phyloP scores from a whole-genome alignment of 2,888 invertebrate genomes.

The Pherbina coryleti region DNA sequence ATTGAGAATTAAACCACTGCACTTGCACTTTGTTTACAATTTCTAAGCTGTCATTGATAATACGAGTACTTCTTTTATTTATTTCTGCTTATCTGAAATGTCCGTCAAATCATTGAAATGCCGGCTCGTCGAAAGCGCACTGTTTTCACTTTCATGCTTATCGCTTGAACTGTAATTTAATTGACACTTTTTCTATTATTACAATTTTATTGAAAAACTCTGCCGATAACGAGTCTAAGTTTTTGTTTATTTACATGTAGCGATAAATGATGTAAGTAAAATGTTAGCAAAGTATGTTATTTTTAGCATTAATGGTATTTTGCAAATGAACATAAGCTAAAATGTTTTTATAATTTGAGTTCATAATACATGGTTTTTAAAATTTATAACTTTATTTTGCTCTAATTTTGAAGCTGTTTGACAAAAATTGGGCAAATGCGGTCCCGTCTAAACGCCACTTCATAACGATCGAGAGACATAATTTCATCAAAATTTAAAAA shows the following conservation, averaged over 20 bases:
- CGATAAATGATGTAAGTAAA: background rate
- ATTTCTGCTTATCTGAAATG: no score
- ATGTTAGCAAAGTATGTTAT: no score
- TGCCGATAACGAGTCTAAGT: background rate
- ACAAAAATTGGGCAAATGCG: no score
- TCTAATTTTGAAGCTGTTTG: no score
- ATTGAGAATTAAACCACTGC: background rate
- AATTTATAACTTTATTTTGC: background rate
- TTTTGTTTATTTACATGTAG: background rate
- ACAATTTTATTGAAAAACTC: background rate
- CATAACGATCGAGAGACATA: no score
- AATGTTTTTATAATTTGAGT: background rate
- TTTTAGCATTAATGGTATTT: no score
- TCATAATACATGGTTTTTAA: background rate
- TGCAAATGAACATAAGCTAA: no score
- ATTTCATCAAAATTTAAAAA: no score
- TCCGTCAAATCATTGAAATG: no score
- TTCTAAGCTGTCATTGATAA: background rate
- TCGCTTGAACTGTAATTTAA: background rate
- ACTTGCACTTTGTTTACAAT: no score
- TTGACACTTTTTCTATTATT: background rate
- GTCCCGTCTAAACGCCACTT: no score
- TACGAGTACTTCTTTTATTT: background rate
- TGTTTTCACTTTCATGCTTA: background rate
- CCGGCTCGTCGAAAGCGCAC: background rate